A percentile compares a stretch with the other conserved stretches of the same genome.
phyloP scores from a whole-genome alignment of 2,888 invertebrate species.

The Dynastes grantii region DNA sequence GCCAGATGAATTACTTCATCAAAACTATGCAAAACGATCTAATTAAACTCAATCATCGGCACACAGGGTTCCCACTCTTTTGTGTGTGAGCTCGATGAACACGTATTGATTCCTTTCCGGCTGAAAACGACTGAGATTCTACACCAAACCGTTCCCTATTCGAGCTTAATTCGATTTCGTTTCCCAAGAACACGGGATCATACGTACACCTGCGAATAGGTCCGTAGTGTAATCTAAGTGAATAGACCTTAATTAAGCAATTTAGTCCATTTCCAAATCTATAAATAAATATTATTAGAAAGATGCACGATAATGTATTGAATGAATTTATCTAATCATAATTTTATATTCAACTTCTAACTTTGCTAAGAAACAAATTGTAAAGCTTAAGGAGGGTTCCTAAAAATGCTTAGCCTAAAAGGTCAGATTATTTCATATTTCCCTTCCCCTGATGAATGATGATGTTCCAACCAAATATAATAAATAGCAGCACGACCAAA shows the following conservation, averaged over 20 bases:
- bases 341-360: neutral
- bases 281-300: too few species aligned
- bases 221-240: too few species aligned
- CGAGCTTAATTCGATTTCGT: slow-evolving; percentile 64
- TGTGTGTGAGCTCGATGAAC: slow-evolving; percentile 12
- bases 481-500: too few species aligned
- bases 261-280: too few species aligned
- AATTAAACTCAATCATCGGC: slow-evolving; percentile 61
- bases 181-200: slow-evolving; percentile 56
- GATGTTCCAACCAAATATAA: too few species aligned
- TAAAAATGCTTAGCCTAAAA: too few species aligned
- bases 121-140: slow-evolving; percentile 58
- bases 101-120: slow-evolving; percentile 62
- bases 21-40: slow-evolving; percentile 55
- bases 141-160: slow-evolving; percentile 64
- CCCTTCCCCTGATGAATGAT: too few species aligned
- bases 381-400: neutral
- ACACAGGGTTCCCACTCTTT: slow-evolving; percentile 57
- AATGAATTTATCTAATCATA: neutral
- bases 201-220: neutral
- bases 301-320: too few species aligned
- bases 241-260: too few species aligned
- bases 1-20: slow-evolving; percentile 46
- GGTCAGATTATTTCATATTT: too few species aligned
- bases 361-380: neutral